Base-by-base conservation (phyloP, 2,113 vertebrate genomes). In the Calonectris borealis region DNA sequence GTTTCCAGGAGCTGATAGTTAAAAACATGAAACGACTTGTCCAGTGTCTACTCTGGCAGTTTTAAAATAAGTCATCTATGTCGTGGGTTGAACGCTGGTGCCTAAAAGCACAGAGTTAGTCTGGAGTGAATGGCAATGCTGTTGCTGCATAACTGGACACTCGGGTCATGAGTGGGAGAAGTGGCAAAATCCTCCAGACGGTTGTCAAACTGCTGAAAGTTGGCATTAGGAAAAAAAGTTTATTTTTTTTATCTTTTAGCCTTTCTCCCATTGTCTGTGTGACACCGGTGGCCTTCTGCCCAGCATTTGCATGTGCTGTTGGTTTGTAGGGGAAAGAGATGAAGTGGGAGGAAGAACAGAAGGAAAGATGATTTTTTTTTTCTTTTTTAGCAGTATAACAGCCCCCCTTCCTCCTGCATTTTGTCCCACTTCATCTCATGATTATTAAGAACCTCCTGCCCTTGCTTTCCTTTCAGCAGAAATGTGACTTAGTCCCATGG, bases 161-260 rank as follows among this genome's bases (percentile, higher is more conserved):
- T 26, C 7, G 7, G 65, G 7, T 42, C 5, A 1, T 4, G 10
- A 69, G 68, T 40, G 77, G 54, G 36, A 57, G 27, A 49, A 48
- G 16, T 24, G 44, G 61, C 24, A 36, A 71, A 79, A 62, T 69
- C 26, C 17, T 20, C 26, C 29, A 55, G 54, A 4, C 24, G 49
- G 25, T 11, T 36, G 36, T 38, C n/a, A 42, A 60, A 32, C 25
- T 46, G 46, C 38, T 78, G 42, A 11, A 89, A 90, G 13, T 10
- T 71, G 16, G 17, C 26, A 44, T 9, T 24, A 14, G 6, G 1
- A 3, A 3, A 7, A 46, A 31, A 9, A 5, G 9, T 22, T 2
- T 3, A 0, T 11, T 54, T 46, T 36, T 69, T 69, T 52, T 24
- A 20, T 60, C 6, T 83, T 34, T 3, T 52, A 22, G 7, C 4